These are phyloP conservation scores for Pangasianodon hypophthalmus DNA, from an alignment of 2,113 vertebrate genomes.

Conservation along the genomic window DNA sequence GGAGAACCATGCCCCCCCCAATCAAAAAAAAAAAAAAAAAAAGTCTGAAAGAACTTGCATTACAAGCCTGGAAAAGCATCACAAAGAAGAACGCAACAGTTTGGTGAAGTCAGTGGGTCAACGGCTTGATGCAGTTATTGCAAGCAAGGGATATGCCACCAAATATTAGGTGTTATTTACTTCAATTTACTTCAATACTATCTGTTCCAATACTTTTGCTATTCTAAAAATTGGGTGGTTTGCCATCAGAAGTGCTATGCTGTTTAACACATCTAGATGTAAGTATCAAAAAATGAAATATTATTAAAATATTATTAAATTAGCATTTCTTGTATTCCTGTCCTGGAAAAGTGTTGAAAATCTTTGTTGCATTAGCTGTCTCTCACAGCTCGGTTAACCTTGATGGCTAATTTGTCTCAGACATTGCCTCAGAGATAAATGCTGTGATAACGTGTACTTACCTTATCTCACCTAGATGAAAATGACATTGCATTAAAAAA, in stretches of 20 bases:
- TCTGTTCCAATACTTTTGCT: neutral
- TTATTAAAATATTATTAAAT: neutral
- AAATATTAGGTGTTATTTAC: neutral
- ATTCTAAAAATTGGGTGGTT: neutral
- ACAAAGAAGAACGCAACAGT: neutral
- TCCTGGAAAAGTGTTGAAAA: neutral
- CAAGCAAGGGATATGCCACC: neutral
- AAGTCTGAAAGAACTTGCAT: too few species aligned
- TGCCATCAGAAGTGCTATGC: neutral
- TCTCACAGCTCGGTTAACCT: conserved; percentile 23
- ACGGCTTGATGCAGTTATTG: neutral
- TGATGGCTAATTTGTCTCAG: conserved; percentile 41
- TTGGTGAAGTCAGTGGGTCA: neutral
- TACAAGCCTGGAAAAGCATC: neutral
- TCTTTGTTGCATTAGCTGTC: conserved; percentile 15
- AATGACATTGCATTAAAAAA: neutral
- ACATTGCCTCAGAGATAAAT: conserved; percentile 10
- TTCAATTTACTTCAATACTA: neutral
- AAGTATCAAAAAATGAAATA: neutral
- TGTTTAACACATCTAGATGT: neutral
- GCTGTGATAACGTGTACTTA: neutral
- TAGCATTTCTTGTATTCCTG: neutral
- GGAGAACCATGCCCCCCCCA: neutral
- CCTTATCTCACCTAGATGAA: neutral
- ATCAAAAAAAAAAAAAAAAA: too few species aligned